phyloP scores from a whole-genome alignment of 2,797 vertebrate genomes.

The Pseudochirops cupreus region DNA sequence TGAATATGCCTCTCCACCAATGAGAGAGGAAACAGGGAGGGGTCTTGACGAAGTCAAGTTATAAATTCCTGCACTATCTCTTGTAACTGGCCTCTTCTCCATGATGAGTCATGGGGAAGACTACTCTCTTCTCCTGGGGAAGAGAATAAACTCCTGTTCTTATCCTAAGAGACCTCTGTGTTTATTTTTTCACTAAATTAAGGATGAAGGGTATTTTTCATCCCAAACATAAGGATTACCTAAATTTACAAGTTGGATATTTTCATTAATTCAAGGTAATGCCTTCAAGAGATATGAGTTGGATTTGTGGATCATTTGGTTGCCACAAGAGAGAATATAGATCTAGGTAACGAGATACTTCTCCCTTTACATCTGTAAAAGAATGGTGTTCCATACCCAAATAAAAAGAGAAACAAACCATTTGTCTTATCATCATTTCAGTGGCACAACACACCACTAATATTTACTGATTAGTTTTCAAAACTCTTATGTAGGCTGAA shows the following conservation, averaged over 20 bases:
- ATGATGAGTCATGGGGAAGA: no score
- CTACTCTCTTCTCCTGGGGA: no score
- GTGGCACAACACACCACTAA: neutral
- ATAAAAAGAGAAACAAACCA: neutral
- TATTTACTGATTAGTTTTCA: neutral
- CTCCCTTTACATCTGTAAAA: neutral
- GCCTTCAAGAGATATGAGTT: neutral
- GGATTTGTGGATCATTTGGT: no score
- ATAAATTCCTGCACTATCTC: no score
- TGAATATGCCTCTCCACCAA: no score
- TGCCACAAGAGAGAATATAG: neutral
- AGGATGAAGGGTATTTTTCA: no score
- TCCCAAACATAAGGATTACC: neutral
- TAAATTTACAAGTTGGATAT: neutral
- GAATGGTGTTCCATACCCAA: neutral
- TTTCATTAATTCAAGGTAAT: neutral
- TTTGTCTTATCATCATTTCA: neutral
- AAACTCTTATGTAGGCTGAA: neutral
- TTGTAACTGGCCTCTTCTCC: no score
- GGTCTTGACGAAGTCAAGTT: no score
- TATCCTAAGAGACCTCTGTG: no score
- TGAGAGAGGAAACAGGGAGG: no score
- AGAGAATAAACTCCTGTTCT: no score
- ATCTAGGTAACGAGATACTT: neutral
- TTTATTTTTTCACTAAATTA: no score